phyloP scores from a whole-genome alignment of 2,797 vertebrate genomes.

The Erpetoichthys calabaricus region DNA sequence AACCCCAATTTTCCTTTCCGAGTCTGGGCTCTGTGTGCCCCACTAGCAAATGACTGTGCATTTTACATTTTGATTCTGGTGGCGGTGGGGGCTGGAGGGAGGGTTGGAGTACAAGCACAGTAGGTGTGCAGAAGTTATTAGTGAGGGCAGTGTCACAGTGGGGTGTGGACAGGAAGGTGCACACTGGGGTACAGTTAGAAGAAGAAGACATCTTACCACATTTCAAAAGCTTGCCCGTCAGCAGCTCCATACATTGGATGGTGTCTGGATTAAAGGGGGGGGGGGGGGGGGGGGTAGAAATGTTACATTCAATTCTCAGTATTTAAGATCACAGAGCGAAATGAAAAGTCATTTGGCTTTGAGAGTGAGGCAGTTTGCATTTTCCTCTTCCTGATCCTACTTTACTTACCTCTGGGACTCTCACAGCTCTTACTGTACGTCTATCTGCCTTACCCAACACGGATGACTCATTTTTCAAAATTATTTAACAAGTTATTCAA shows the following conservation, averaged over 20 bases:
- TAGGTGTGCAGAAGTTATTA: conserved; percentile 13
- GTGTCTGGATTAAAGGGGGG: conserved; percentile 69
- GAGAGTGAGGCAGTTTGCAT: too few relatives aligned
- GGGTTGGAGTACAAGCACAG: not conserved
- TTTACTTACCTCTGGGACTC: too few relatives aligned
- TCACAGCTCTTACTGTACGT: too few relatives aligned
- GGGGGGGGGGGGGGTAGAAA: conserved; percentile 44
- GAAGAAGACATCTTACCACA: conserved; percentile 73
- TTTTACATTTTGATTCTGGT: not conserved
- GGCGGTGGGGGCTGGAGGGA: conserved; percentile 1
- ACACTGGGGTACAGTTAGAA: conserved; percentile 35
- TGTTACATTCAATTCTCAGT: not conserved
- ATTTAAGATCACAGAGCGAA: too few relatives aligned
- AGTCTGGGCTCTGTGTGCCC: not conserved
- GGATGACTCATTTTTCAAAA: too few relatives aligned
- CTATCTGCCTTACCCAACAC: too few relatives aligned
- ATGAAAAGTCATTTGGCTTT: too few relatives aligned
- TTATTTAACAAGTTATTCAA: too few relatives aligned
- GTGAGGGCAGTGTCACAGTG: conserved; percentile 19
- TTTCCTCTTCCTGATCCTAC: too few relatives aligned
- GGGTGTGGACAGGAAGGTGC: conserved; percentile 14
- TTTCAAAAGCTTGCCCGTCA: conserved; percentile 78
- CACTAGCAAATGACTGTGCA: not conserved
- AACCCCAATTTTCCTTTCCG: not conserved
- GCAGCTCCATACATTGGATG: conserved; percentile 71